phyloP scores from a whole-genome alignment of 1,140 invertebrate genomes.

The Schlechtendalia chinensis region DNA sequence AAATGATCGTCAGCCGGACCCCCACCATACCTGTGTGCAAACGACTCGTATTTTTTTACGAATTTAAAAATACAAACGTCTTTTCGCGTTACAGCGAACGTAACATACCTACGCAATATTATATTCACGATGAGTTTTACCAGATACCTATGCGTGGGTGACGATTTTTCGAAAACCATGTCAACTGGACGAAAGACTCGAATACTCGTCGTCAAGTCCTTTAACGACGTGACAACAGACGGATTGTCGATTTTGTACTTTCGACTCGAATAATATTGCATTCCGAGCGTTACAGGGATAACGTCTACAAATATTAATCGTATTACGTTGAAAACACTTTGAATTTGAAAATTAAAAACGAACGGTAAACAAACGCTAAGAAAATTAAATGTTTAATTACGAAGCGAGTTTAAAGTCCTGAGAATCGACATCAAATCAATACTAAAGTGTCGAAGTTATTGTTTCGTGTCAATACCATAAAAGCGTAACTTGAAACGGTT shows the following conservation, averaged over 20 bases:
- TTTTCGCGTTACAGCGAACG: not conserved
- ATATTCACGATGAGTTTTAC: not conserved
- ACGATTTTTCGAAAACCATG: not conserved
- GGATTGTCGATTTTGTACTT: slow-evolving; percentile 19
- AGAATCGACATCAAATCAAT: too few species aligned
- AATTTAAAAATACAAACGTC: not conserved
- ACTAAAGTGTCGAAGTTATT: too few species aligned
- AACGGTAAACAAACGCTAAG: not conserved
- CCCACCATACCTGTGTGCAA: too few species aligned
- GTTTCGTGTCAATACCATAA: too few species aligned
- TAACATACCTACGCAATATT: not conserved
- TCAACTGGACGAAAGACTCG: not conserved
- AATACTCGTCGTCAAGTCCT: slow-evolving; percentile 34
- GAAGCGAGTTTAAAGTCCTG: too few species aligned
- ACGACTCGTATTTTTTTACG: not conserved
- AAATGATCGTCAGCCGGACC: too few species aligned
- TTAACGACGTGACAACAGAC: not conserved
- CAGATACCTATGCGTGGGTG: not conserved
- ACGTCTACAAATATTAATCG: not conserved
- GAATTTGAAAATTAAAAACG: not conserved
- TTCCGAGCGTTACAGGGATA: not conserved
- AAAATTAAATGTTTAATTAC: too few species aligned
- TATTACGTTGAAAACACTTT: not conserved
- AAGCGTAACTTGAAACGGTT: too few species aligned
- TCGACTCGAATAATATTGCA: not conserved